These are phyloP conservation scores for Drosophila macrothrix DNA, from an alignment of 2,888 invertebrate genomes.

Conservation along the genomic window DNA sequence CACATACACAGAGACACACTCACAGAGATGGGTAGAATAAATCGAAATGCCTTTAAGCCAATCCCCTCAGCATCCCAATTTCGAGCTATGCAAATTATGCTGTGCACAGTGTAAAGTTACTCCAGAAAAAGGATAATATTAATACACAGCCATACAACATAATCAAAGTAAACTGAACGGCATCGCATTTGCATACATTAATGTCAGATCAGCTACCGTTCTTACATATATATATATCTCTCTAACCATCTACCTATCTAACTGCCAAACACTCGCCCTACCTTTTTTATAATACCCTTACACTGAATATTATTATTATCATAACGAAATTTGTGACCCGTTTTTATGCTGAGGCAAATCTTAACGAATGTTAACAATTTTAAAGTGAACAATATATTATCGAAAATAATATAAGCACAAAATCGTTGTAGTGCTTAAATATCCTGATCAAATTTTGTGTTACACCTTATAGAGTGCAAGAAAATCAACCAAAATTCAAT, in stretches of 20 bases:
- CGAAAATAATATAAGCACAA: background rate
- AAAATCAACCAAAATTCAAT: background rate
- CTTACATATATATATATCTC: background rate
- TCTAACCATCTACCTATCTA: constrained; percentile 11
- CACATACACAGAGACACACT: constrained; percentile 7
- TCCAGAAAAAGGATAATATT: constrained; percentile 66
- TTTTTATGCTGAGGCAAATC: background rate
- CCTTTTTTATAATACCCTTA: constrained; percentile 20
- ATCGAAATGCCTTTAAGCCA: constrained; percentile 27
- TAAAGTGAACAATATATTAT: background rate
- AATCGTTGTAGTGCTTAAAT: background rate
- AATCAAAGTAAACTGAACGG: constrained; percentile 65
- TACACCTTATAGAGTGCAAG: background rate
- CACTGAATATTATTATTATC: background rate
- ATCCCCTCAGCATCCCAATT: constrained; percentile 37
- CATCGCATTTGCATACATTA: constrained; percentile 78
- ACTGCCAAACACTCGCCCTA: background rate
- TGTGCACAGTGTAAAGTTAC: constrained; percentile 50
- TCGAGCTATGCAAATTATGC: constrained; percentile 51
- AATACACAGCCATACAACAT: constrained; percentile 65
- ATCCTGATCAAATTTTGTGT: background rate
- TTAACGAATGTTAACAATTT: background rate
- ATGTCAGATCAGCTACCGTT: constrained; percentile 41
- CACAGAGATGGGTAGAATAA: background rate
- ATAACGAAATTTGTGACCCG: background rate